Evolutionary conservation across 2,888 invertebrate genomes (phyloP).

Genomic region (Zygothrica quintamaculata): DNA sequence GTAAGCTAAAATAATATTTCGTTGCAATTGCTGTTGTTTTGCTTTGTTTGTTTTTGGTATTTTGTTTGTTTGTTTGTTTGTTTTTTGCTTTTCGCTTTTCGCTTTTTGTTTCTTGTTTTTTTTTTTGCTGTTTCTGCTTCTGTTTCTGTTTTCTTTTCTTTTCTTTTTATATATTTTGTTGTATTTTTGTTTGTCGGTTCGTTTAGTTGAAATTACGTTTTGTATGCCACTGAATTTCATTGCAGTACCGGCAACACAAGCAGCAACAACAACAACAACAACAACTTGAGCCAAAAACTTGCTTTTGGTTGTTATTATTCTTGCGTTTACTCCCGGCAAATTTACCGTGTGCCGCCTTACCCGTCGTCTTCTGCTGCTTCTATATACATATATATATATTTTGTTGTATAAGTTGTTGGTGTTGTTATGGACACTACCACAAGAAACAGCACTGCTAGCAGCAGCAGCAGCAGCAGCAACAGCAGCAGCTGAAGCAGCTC

Average conservation of each 20-base stretch:
- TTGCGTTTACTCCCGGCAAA: conserved; percentile 79
- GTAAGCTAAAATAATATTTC: conserved; percentile 81
- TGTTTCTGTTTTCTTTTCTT: conserved; percentile 18
- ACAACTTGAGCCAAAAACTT: conserved; percentile 76
- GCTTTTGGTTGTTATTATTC: conserved; percentile 80
- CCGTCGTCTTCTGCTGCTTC: conserved; percentile 19
- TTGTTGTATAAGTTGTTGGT: conserved; percentile 34
- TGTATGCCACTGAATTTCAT: conserved; percentile 80
- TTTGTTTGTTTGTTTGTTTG: conserved; percentile 26
- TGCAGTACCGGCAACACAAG: conserved; percentile 45
- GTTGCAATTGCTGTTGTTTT: conserved; percentile 66
- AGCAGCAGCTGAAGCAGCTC: conserved; percentile 32
- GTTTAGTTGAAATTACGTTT: conserved; percentile 82
- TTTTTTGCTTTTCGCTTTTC: conserved; percentile 14
- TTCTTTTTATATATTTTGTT: conserved; percentile 17
- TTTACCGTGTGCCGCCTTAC: conserved; percentile 71
- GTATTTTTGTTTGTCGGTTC: conserved; percentile 73
- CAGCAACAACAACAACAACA: conserved; percentile 35
- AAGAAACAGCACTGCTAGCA: conserved; percentile 22
- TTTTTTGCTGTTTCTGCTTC: conserved; percentile 61
- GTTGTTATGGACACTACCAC: conserved; percentile 55
- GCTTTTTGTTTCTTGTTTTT: conserved; percentile 18
- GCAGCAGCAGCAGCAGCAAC: conserved; percentile 15
- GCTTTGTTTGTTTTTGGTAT: conserved; percentile 51
- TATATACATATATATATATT: too few relatives aligned